These are phyloP conservation scores for Enteromius unitaeniatus DNA, from an alignment of 2,797 vertebrate species.

Conservation along the genomic window DNA sequence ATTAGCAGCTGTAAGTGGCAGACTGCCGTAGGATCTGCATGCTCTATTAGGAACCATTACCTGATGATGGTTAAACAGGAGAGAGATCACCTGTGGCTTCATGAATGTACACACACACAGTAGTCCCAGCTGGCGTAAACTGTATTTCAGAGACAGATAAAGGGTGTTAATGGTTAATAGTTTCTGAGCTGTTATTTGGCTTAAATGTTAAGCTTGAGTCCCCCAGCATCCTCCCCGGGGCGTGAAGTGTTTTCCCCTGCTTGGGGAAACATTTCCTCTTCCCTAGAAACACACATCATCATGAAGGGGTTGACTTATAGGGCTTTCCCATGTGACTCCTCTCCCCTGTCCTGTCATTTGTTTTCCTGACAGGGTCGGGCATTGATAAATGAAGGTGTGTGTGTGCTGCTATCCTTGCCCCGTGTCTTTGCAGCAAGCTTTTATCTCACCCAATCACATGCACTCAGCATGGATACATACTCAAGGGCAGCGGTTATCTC, in stretches of 20 bases:
- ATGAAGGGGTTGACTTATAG: conserved; percentile 32
- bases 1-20: neutral
- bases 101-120: conserved; percentile 26
- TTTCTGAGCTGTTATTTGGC: conserved; percentile 21
- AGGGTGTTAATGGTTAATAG: neutral
- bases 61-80: conserved; percentile 46
- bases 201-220: conserved; percentile 2
- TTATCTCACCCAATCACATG: neutral
- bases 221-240: neutral
- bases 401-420: conserved; percentile 28
- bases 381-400: conserved; percentile 45
- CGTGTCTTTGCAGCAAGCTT: conserved; percentile 36
- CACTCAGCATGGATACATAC: neutral
- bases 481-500: neutral
- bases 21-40: neutral
- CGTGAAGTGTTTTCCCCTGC: conserved; percentile 25
- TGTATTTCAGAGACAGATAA: neutral
- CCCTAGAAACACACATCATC: conserved; percentile 35
- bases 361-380: conserved; percentile 46
- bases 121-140: neutral
- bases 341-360: conserved; percentile 27
- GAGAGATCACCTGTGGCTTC: conserved; percentile 47
- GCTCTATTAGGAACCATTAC: conserved; percentile 50
- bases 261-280: conserved; percentile 3
- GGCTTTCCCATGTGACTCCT: conserved; percentile 36